Evolutionary conservation across 2,113 vertebrate genomes (phyloP).

Genomic region (Paralichthys olivaceus): DNA sequence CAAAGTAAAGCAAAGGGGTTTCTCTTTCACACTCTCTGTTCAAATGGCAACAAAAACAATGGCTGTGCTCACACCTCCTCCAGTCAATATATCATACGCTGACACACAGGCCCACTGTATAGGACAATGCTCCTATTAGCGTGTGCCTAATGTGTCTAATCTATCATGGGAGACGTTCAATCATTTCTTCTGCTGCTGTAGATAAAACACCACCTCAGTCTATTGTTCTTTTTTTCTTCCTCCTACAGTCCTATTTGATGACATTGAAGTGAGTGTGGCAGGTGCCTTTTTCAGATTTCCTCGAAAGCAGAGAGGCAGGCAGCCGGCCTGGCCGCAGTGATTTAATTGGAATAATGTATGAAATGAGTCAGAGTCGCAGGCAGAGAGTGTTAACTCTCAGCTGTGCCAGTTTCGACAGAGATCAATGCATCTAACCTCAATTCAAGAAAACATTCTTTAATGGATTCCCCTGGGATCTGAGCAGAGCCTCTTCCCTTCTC

Average conservation of each 20-base stretch:
- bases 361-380: slow-evolving; percentile 82
- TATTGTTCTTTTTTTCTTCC: slow-evolving; percentile 6
- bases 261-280: slow-evolving; percentile 61
- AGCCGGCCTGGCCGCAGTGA: slow-evolving; percentile 43
- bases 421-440: slow-evolving; percentile 88
- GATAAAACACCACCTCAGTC: slow-evolving; percentile 53
- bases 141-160: slow-evolving; percentile 63
- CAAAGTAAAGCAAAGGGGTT: slow-evolving; percentile 34
- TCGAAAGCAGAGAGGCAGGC: slow-evolving; percentile 54
- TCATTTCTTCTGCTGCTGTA: slow-evolving; percentile 33
- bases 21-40: slow-evolving; percentile 41
- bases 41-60: slow-evolving; percentile 57
- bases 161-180: slow-evolving; percentile 48
- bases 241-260: slow-evolving; percentile 58
- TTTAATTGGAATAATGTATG: slow-evolving; percentile 87
- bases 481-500: slow-evolving; percentile 71
- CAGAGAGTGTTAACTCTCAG: slow-evolving; percentile 80
- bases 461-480: slow-evolving; percentile 81
- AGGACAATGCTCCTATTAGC: slow-evolving; percentile 64
- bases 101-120: slow-evolving; percentile 52
- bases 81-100: slow-evolving; percentile 62
- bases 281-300: slow-evolving; percentile 63
- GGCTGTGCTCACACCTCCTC: slow-evolving; percentile 34
- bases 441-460: slow-evolving; percentile 87
- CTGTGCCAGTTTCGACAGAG: slow-evolving; percentile 83